phyloP scores from a whole-genome alignment of 1,140 invertebrate genomes.

The Cepaea nemoralis region DNA sequence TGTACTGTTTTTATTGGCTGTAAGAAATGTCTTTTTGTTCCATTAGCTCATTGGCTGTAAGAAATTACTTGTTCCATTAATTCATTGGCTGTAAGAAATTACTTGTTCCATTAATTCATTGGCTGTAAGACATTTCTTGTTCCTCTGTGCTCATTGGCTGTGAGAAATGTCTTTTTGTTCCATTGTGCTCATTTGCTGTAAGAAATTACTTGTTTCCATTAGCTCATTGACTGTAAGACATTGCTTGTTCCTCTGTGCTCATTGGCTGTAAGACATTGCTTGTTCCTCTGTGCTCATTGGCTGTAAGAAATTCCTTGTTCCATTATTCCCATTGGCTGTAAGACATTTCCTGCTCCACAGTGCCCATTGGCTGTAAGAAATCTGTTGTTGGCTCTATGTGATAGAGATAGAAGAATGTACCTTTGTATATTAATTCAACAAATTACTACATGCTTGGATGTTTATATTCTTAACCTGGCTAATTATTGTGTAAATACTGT shows the following conservation, averaged over 20 bases:
- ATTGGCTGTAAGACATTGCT: background rate
- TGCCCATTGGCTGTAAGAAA: background rate
- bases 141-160: background rate
- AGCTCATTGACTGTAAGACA: too few species aligned
- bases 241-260: too few species aligned
- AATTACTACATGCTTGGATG: background rate
- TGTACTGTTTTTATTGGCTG: background rate
- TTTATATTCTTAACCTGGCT: slow-evolving; percentile 7
- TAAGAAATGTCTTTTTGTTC: background rate
- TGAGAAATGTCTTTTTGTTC: background rate
- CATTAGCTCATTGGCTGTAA: background rate
- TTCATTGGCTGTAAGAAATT: background rate
- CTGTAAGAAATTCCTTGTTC: background rate
- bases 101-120: too few species aligned
- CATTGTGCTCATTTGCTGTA: background rate
- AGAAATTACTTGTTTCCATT: background rate
- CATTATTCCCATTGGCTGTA: too few species aligned
- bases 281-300: background rate
- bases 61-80: too few species aligned
- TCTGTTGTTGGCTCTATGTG: background rate
- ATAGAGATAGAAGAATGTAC: background rate
- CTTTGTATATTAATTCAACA: too few species aligned
- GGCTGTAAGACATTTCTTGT: too few species aligned
- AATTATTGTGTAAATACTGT: background rate
- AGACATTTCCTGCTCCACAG: too few species aligned